These are phyloP conservation scores for Drosophila antonietae DNA, from an alignment of 2,888 invertebrate genomes.

Conservation along the genomic window DNA sequence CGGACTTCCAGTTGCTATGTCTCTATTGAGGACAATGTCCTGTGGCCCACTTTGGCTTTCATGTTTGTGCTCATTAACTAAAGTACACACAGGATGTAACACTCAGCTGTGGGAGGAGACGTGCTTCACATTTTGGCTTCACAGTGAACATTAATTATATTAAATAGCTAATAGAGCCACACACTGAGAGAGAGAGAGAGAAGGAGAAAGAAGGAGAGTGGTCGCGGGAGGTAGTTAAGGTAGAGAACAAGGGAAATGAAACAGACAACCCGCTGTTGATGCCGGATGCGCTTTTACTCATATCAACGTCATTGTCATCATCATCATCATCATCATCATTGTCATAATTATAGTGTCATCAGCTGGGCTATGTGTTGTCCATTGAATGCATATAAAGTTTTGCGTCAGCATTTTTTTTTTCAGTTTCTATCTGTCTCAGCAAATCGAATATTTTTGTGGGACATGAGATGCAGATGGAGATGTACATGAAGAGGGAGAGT, in stretches of 20 bases:
- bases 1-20: conserved; percentile 7
- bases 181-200: neutral
- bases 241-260: neutral
- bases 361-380: conserved; percentile 27
- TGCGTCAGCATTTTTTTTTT: conserved; percentile 47
- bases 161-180: conserved; percentile 12
- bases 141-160: conserved; percentile 34
- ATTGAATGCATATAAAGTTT: conserved; percentile 19
- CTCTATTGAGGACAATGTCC: conserved; percentile 44
- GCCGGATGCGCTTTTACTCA: conserved; percentile 40
- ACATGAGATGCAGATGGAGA: conserved; percentile 45
- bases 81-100: conserved; percentile 24
- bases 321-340: conserved; percentile 8
- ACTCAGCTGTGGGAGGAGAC: neutral
- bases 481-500: conserved; percentile 8
- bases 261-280: conserved; percentile 19
- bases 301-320: conserved; percentile 11
- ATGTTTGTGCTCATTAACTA: conserved; percentile 45
- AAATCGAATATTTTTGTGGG: conserved; percentile 35
- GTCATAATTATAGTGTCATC: conserved; percentile 21
- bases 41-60: conserved; percentile 32
- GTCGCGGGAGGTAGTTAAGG: neutral
- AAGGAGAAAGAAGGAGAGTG: neutral
- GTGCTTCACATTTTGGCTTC: conserved; percentile 19
- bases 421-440: conserved; percentile 32